These are phyloP conservation scores for Poeciliopsis retropinna DNA, from an alignment of 2,113 vertebrate species.

Conservation along the genomic window DNA sequence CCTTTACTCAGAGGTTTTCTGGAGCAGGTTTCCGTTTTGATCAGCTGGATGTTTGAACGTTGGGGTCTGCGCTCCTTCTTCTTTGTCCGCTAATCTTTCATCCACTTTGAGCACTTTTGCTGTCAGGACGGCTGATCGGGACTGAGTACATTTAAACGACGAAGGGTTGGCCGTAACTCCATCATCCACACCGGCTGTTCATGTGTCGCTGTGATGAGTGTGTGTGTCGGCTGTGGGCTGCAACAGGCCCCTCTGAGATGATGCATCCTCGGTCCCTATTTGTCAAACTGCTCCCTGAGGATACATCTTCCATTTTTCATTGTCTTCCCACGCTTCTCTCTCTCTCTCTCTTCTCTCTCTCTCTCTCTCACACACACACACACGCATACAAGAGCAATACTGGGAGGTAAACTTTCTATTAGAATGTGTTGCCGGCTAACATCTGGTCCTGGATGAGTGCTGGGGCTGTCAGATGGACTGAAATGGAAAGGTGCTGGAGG, in stretches of 20 bases:
- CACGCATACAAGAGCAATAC: slow-evolving; percentile 44
- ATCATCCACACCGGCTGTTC: slow-evolving; percentile 59
- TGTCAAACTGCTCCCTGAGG: slow-evolving; percentile 57
- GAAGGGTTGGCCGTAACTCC: slow-evolving; percentile 50
- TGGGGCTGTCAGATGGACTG: slow-evolving; percentile 62
- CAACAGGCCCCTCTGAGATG: slow-evolving; percentile 36
- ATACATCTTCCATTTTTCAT: slow-evolving; percentile 65
- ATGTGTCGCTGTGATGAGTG: slow-evolving; percentile 50
- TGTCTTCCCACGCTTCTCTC: slow-evolving; percentile 53
- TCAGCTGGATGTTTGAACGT: background rate
- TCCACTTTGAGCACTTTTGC: slow-evolving; percentile 45
- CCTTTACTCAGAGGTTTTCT: slow-evolving; percentile 5
- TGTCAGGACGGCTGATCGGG: slow-evolving; percentile 25
- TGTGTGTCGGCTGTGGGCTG: slow-evolving; percentile 32
- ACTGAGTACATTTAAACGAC: slow-evolving; percentile 52
- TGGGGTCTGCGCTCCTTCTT: slow-evolving; percentile 10
- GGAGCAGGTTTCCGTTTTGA: too few species aligned
- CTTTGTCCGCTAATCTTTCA: slow-evolving; percentile 58
- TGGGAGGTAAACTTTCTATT: slow-evolving; percentile 67
- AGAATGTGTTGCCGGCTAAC: slow-evolving; percentile 73
- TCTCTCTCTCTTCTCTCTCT: slow-evolving; percentile 2
- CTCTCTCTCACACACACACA: background rate
- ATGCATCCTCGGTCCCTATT: slow-evolving; percentile 49
- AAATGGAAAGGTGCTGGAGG: background rate
- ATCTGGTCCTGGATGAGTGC: slow-evolving; percentile 65